Conservation (phyloP, 2,113 vertebrate genomes). For the Dicerorhinus sumatrensis region DNA sequence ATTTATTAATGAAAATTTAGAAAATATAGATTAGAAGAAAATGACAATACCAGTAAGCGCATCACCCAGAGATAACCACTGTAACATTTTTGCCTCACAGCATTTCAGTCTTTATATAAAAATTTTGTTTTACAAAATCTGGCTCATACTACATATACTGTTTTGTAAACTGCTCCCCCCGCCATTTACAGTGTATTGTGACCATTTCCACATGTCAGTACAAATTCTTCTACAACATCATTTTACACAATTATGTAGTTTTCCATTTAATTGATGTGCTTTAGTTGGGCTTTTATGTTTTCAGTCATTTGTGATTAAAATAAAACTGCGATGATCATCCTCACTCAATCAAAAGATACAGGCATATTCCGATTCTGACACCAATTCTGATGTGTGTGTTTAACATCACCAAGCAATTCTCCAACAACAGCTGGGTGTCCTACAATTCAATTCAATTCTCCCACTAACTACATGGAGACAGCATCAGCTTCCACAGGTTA, state of each 20-base stretch:
- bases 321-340: conserved; percentile 13
- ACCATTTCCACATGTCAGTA: neutral
- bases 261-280: neutral
- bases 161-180: neutral
- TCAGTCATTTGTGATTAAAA: conserved; percentile 1
- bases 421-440: neutral
- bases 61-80: neutral
- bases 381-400: neutral
- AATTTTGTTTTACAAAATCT: neutral
- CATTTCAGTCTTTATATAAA: neutral
- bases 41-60: neutral
- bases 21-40: conserved; percentile 35
- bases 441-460: neutral
- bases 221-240: neutral
- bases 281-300: neutral
- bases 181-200: neutral
- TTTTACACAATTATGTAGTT: conserved; percentile 24
- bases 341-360: neutral
- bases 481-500: neutral
- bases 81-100: neutral
- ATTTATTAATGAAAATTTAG: neutral
- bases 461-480: neutral
- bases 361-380: neutral
- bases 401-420: neutral
- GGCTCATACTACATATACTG: neutral